Evolutionary conservation across 2,797 vertebrate species (phyloP), one percentile per base, ranked within the genome.

Genomic region (Presbytis comata): DNA sequence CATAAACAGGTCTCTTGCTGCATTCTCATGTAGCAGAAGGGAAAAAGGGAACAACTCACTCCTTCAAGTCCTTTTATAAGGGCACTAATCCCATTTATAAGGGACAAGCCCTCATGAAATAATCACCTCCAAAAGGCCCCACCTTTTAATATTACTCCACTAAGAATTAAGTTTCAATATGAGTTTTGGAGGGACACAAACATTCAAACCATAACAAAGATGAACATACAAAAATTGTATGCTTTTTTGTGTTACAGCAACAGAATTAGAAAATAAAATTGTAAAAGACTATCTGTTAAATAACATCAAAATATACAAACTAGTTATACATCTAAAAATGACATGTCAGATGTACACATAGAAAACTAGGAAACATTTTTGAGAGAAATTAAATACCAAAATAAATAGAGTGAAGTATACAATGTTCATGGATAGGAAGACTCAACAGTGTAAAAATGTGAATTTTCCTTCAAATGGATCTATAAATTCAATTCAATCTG

Each of bases 401-500:
- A 82, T 74, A 88, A 64, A n/a, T 55, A 6, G 36, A 64, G 3
- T 72, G 1, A 7, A 13, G 2, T 67, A 82, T 53, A 75, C 8
- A 67, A 72, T 74, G 30, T 46, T 87, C 28, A 84, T 41, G 11
- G 53, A 72, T 74, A 55, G 28, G 28, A 80, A 95, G 46, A 75
- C 11, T 50, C 12, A 28, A 79, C 30, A 26, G 26, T 76, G 12
- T 86, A 76, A 91, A 91, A 85, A 50, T 59, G 12, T 67, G 3
- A 21, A 74, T 64, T 83, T 83, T 6, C 28, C 21, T 50, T 21
- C 4, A 67, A 93, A 24, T 2, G 36, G 50, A 70, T 75, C 55
- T 82, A n/a, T 59, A 75, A 79, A 67, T 96, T 88, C 48, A 94
- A 39, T 96, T 96, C n/a, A 72, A 48, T n/a, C 72, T 21, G 22